phyloP scores from a whole-genome alignment of 1,140 invertebrate species.

The Hylaeus anthracinus region DNA sequence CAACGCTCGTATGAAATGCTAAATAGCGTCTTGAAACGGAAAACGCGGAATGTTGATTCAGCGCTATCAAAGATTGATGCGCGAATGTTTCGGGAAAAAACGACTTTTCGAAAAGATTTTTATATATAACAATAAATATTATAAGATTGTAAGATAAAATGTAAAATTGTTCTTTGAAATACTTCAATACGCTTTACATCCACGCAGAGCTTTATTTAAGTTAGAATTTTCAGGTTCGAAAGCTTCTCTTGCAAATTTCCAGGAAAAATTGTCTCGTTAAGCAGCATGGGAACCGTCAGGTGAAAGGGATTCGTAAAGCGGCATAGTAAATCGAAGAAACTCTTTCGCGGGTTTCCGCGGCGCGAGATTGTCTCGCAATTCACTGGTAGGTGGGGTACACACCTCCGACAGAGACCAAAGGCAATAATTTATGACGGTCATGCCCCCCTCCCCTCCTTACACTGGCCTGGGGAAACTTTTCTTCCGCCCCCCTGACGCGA shows the following conservation, averaged over 20 bases:
- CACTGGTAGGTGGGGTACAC: conserved; percentile 48
- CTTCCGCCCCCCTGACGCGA: not conserved
- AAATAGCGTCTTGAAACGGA: not conserved
- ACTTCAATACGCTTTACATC: no score
- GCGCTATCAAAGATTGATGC: no score
- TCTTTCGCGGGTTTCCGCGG: conserved; percentile 48
- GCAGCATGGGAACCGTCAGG: conserved; percentile 61
- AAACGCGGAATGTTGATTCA: not conserved
- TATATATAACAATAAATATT: no score
- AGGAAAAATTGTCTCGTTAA: not conserved
- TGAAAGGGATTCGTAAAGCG: conserved; percentile 62
- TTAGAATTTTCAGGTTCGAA: no score
- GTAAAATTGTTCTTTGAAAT: no score
- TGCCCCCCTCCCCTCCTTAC: conserved; percentile 9
- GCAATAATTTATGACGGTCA: conserved; percentile 49
- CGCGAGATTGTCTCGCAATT: conserved; percentile 60
- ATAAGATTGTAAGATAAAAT: no score
- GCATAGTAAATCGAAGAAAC: conserved; percentile 57
- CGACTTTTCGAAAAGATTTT: no score
- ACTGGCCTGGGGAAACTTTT: conserved; percentile 27
- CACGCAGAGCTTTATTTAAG: no score
- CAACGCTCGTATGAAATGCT: not conserved
- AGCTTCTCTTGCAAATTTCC: no score
- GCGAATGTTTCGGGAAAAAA: no score
- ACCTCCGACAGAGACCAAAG: conserved; percentile 53